Percentiles rank a stretch among this genome's conserved stretches.
Evolutionary conservation across 2,888 invertebrate genomes (phyloP).

Genomic region (Panopea generosa): DNA sequence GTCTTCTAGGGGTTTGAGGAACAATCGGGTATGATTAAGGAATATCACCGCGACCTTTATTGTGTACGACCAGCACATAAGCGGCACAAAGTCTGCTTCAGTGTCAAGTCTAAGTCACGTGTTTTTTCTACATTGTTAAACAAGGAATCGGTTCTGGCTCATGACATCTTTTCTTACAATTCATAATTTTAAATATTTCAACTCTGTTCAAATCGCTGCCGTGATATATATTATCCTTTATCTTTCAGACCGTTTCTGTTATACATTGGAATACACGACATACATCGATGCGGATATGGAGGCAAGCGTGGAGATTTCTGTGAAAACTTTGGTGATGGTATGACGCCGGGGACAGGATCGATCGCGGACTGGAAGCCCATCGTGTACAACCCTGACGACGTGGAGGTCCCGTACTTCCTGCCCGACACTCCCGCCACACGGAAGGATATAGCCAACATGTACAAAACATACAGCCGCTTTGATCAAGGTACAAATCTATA

Average conservation of each 20-base stretch:
- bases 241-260: slow-evolving; percentile 89
- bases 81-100: too few species aligned
- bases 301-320: slow-evolving; percentile 94
- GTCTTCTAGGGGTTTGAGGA: too few species aligned
- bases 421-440: slow-evolving; percentile 92
- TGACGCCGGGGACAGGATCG: slow-evolving; percentile 90
- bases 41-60: too few species aligned
- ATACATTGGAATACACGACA: slow-evolving; percentile 95
- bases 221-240: too few species aligned
- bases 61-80: too few species aligned
- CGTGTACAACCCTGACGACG: slow-evolving; percentile 93
- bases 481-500: slow-evolving; percentile 91
- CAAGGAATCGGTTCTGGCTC: too few species aligned
- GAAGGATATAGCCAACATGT: slow-evolving; percentile 94
- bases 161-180: too few species aligned
- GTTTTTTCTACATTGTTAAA: too few species aligned
- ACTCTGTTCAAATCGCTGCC: too few species aligned
- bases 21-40: too few species aligned
- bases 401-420: slow-evolving; percentile 93
- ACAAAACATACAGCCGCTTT: slow-evolving; percentile 94
- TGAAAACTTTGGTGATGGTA: slow-evolving; percentile 95
- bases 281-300: slow-evolving; percentile 93
- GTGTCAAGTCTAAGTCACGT: too few species aligned
- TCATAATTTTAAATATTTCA: too few species aligned
- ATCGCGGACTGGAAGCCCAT: slow-evolving; percentile 96